Conservation (phyloP, 2,113 vertebrate species). For the Saimiri boliviensis region DNA sequence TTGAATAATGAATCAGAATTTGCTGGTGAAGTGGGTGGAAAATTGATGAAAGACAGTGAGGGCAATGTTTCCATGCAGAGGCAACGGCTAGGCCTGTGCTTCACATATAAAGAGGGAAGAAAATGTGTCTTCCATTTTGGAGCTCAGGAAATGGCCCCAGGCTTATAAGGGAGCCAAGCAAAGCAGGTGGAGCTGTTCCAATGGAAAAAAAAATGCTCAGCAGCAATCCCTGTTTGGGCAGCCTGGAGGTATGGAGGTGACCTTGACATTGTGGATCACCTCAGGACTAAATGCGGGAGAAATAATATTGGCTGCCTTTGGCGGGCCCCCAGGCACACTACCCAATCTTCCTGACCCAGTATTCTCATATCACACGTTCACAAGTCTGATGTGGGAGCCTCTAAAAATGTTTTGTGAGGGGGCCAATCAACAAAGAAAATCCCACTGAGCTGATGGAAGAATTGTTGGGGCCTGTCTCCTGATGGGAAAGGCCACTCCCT, state of each 20-base stretch:
- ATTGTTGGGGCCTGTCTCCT: constrained; percentile 69
- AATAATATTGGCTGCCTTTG: neutral
- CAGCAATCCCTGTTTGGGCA: neutral
- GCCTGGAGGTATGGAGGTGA: neutral
- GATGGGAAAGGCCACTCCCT: constrained; percentile 68
- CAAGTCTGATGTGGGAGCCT: constrained; percentile 18
- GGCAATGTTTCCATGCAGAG: neutral
- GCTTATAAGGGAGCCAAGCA: neutral
- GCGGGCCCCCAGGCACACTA: neutral
- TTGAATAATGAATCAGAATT: neutral
- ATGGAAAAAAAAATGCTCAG: neutral
- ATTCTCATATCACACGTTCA: neutral
- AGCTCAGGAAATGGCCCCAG: neutral
- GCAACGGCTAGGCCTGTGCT: neutral
- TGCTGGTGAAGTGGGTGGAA: neutral
- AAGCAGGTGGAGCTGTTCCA: neutral
- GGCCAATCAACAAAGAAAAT: constrained; percentile 50
- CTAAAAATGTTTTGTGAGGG: constrained; percentile 44
- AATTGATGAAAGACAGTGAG: neutral
- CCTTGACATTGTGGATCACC: constrained; percentile 19
- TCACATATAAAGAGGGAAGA: neutral
- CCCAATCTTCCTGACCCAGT: neutral
- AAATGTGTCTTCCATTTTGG: neutral
- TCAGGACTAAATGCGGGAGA: neutral
- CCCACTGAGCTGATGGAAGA: constrained; percentile 30